Percentiles rank a stretch among this genome's conserved stretches.
Conservation (phyloP, 2,888 invertebrate species). For the Diaphora mendica region DNA sequence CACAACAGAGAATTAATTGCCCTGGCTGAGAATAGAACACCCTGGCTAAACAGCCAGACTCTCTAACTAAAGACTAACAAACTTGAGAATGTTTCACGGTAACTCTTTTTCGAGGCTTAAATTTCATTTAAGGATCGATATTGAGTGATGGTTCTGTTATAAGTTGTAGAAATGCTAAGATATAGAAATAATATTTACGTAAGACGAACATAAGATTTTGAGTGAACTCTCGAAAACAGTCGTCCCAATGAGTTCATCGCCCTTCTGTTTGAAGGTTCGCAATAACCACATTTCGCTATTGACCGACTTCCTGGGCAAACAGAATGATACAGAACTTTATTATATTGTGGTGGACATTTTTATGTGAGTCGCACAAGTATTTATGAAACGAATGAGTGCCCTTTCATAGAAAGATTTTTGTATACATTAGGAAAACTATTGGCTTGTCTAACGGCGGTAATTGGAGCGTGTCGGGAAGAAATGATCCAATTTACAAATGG, state of each 20-base stretch:
- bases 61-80: too few relatives aligned
- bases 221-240: conserved; percentile 12
- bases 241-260: conserved; percentile 25
- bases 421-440: background rate
- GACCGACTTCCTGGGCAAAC: conserved; percentile 40
- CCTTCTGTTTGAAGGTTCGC: conserved; percentile 12
- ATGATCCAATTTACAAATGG: background rate
- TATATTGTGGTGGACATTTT: conserved; percentile 20
- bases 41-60: too few relatives aligned
- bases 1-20: too few relatives aligned
- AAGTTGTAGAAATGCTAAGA: background rate
- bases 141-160: background rate
- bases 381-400: conserved; percentile 6
- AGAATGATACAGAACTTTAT: conserved; percentile 33
- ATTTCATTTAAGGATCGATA: background rate
- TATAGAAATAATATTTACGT: background rate
- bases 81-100: too few relatives aligned
- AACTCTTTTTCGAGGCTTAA: background rate
- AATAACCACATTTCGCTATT: conserved; percentile 29
- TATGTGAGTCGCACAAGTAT: conserved; percentile 10
- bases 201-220: conserved; percentile 3
- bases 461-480: background rate
- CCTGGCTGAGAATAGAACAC: too few relatives aligned
- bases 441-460: background rate
- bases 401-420: background rate